phyloP scores from a whole-genome alignment of 1,140 invertebrate genomes.

The Mamestra configurata region DNA sequence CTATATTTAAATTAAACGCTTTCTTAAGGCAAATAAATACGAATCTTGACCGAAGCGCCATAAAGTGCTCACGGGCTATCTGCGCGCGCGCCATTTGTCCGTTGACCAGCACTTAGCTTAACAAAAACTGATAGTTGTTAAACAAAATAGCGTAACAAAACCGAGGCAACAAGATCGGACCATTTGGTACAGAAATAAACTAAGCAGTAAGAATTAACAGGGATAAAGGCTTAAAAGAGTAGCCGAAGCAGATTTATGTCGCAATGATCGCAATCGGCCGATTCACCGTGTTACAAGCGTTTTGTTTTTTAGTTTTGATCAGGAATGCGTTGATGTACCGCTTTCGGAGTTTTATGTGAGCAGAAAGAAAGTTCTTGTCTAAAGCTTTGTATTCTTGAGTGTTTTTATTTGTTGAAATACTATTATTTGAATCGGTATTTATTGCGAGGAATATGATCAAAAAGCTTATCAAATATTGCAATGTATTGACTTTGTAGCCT shows the following conservation, averaged over 20 bases:
- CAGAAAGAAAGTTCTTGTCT: constrained; percentile 30
- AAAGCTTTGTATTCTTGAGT: neutral
- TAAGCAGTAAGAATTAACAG: constrained; percentile 88
- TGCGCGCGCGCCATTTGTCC: constrained; percentile 81
- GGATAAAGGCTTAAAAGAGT: constrained; percentile 86
- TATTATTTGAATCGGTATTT: neutral
- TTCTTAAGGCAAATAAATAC: constrained; percentile 52
- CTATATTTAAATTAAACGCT: constrained; percentile 49
- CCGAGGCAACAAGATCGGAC: constrained; percentile 79
- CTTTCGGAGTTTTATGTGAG: constrained; percentile 51
- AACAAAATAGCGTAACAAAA: constrained; percentile 84
- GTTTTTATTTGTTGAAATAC: neutral
- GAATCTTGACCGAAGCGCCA: constrained; percentile 72
- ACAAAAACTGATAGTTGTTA: constrained; percentile 88
- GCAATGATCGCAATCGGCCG: constrained; percentile 84
- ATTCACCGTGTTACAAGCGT: constrained; percentile 78
- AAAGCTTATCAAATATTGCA: neutral
- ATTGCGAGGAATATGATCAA: neutral
- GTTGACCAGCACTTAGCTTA: constrained; percentile 86
- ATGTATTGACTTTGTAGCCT: neutral
- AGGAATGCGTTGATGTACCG: constrained; percentile 63
- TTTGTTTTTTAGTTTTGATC: constrained; percentile 74
- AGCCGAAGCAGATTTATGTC: constrained; percentile 87
- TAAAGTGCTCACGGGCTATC: constrained; percentile 79
- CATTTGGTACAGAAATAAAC: constrained; percentile 85